Evolutionary conservation across 2,797 vertebrate genomes (phyloP).

Genomic region (Artibeus jamaicensis): DNA sequence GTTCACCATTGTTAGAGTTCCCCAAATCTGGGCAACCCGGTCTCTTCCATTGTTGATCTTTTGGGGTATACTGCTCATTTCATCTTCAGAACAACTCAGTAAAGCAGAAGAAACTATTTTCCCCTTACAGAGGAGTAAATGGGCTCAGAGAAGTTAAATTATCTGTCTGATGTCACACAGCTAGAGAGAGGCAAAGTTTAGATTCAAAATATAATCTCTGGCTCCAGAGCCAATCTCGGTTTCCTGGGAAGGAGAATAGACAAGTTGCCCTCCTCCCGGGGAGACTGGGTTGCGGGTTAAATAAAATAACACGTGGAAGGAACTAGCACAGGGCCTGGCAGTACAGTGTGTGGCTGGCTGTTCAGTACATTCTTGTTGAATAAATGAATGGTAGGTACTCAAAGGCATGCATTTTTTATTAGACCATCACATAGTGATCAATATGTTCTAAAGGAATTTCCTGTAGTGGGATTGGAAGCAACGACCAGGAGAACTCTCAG

Average conservation of each 20-base stretch:
- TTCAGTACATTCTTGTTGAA: background rate
- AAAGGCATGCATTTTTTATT: background rate
- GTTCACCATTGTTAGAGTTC: background rate
- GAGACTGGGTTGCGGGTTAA: background rate
- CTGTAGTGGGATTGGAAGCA: background rate
- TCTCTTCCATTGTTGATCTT: background rate
- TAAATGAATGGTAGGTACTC: background rate
- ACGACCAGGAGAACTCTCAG: background rate
- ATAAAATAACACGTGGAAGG: background rate
- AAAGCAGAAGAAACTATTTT: background rate
- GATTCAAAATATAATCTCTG: background rate
- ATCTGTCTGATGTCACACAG: background rate
- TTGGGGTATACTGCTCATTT: background rate
- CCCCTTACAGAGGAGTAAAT: background rate
- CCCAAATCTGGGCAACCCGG: background rate
- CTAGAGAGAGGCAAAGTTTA: background rate
- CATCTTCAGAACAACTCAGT: background rate
- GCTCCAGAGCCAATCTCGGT: background rate
- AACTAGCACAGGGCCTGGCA: background rate
- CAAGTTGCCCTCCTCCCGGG: background rate
- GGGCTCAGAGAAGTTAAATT: background rate
- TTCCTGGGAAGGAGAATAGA: background rate
- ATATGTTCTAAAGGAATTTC: background rate
- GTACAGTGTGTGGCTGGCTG: background rate
- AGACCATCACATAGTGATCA: background rate